These are phyloP conservation scores for Cydia splendana DNA, from an alignment of 1,140 invertebrate species.

Conservation along the genomic window DNA sequence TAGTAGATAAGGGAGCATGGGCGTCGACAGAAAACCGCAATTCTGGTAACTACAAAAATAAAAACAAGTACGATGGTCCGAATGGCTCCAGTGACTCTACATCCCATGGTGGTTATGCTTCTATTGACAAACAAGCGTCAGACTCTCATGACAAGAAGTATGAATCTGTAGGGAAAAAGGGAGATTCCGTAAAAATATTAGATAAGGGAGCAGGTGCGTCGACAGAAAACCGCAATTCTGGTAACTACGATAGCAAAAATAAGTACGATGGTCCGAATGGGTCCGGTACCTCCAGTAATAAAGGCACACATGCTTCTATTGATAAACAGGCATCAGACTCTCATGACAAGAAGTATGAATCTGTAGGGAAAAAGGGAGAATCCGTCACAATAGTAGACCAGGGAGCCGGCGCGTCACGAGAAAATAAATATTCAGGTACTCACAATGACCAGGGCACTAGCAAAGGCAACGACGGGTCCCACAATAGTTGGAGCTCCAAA, in stretches of 20 bases:
- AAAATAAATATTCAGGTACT: neutral
- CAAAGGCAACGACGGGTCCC: neutral
- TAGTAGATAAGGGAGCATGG: neutral
- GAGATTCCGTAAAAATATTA: no score
- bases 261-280: no score
- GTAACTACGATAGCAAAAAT: neutral
- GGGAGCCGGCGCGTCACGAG: neutral
- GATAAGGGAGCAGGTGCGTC: no score
- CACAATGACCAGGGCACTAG: neutral
- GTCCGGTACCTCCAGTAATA: neutral
- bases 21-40: neutral
- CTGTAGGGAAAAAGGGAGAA: neutral
- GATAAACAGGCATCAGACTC: neutral
- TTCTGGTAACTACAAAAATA: neutral
- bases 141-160: no score
- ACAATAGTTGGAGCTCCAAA: neutral
- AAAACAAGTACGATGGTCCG: neutral
- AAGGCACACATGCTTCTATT: neutral
- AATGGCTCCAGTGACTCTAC: neutral
- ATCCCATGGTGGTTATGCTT: no score
- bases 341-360: neutral
- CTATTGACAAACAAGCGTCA: neutral
- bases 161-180: no score
- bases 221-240: no score
- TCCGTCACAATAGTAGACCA: neutral